These are phyloP conservation scores for Penaeus japonicus DNA, from an alignment of 1,140 invertebrate species.

Conservation along the genomic window DNA sequence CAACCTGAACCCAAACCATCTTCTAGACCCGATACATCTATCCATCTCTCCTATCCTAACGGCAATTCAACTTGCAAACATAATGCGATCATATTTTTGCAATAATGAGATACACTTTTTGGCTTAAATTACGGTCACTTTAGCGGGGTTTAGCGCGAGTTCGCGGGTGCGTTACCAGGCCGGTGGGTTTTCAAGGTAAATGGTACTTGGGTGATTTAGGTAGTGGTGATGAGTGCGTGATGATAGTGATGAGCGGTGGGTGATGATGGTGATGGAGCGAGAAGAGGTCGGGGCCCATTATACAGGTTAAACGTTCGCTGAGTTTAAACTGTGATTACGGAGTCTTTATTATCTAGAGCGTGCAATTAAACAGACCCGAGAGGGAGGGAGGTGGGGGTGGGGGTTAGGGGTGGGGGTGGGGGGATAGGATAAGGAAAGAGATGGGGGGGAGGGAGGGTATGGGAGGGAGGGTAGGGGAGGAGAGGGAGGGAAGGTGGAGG, in stretches of 20 bases:
- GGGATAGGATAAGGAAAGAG: too few species aligned
- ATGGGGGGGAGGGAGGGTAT: too few species aligned
- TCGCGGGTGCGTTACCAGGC: not conserved
- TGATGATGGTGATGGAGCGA: constrained; percentile 2
- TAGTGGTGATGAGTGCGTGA: not conserved
- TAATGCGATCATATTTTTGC: too few species aligned
- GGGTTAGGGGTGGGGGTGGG: too few species aligned
- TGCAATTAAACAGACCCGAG: not conserved
- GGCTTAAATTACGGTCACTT: too few species aligned
- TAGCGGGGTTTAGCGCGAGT: too few species aligned
- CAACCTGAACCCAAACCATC: not conserved
- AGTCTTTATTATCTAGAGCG: not conserved
- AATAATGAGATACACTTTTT: too few species aligned
- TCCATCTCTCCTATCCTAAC: too few species aligned
- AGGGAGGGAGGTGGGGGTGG: not conserved
- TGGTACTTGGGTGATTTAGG: not conserved
- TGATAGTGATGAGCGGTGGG: constrained; percentile 3
- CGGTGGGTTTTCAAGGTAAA: not conserved
- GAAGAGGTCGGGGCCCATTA: not conserved
- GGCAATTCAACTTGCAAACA: too few species aligned
- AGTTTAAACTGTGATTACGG: not conserved
- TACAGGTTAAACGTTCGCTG: constrained; percentile 9
- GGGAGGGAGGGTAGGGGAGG: too few species aligned
- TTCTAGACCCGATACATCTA: too few species aligned
- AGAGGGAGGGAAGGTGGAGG: too few species aligned